Conservation (phyloP, 2,888 invertebrate species). For the Ophion obscuratus region DNA sequence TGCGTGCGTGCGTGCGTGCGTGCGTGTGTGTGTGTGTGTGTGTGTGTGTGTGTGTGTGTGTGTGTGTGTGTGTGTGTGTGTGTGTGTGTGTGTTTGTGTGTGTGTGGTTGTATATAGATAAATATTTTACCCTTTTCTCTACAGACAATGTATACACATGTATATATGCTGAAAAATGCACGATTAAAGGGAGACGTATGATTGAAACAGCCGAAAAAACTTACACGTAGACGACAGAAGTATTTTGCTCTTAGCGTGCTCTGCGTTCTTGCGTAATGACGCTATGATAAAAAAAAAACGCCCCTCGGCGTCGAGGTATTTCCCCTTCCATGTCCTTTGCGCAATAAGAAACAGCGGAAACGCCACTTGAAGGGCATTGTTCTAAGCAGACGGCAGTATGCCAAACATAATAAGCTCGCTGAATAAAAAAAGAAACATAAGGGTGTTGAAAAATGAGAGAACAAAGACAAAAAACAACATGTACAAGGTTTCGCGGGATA, state of each 20-base stretch:
- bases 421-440: not conserved
- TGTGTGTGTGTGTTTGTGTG: no score
- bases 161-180: not conserved
- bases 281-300: conserved; percentile 8
- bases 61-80: no score
- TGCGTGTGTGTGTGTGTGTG: no score
- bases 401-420: conserved; percentile 57
- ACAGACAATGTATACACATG: not conserved
- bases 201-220: conserved; percentile 31
- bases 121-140: no score
- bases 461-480: conserved; percentile 12
- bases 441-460: not conserved
- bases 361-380: conserved; percentile 59
- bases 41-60: no score
- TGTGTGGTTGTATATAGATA: no score
- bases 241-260: not conserved
- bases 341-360: conserved; percentile 26
- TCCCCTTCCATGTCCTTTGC: not conserved
- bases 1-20: no score
- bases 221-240: no score
- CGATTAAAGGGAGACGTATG: not conserved
- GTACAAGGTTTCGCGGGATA: conserved; percentile 46
- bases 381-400: conserved; percentile 59
- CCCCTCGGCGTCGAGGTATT: conserved; percentile 17
- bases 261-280: conserved; percentile 29